Evolutionary conservation across 2,797 vertebrate genomes (phyloP).

Genomic region (Takifugu ocellatus): DNA sequence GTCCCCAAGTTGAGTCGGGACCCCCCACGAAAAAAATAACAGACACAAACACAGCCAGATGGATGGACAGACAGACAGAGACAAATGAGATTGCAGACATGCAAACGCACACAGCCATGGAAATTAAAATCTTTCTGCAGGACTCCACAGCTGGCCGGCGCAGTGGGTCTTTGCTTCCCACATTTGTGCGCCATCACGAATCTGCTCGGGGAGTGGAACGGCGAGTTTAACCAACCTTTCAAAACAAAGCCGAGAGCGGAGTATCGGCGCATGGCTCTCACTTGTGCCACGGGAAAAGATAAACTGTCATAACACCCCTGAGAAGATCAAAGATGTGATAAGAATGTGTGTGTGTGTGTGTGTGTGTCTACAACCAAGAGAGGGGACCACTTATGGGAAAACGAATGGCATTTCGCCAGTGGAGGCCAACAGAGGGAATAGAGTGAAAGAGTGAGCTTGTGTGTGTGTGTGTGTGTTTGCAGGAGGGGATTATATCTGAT

Average conservation of each 20-base stretch:
- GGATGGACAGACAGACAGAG: slow-evolving; percentile 12
- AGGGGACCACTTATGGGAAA: slow-evolving; percentile 59
- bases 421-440: slow-evolving; percentile 60
- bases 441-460: slow-evolving; percentile 19
- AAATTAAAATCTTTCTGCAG: slow-evolving; percentile 35
- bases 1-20: no score
- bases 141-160: slow-evolving; percentile 43
- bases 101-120: slow-evolving; percentile 23
- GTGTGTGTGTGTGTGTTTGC: slow-evolving; percentile 3
- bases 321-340: slow-evolving; percentile 63
- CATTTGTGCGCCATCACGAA: slow-evolving; percentile 45
- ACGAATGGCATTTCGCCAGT: slow-evolving; percentile 57
- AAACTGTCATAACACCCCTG: slow-evolving; percentile 60
- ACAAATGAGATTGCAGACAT: slow-evolving; percentile 39
- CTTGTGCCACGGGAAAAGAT: slow-evolving; percentile 47
- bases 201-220: slow-evolving; percentile 48
- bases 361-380: slow-evolving; percentile 24
- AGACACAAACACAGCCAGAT: slow-evolving; percentile 24
- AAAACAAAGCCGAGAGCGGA: slow-evolving; percentile 65
- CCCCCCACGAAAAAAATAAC: slow-evolving; percentile 1
- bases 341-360: slow-evolving; percentile 23
- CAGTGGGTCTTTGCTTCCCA: slow-evolving; percentile 43
- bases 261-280: slow-evolving; percentile 37
- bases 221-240: slow-evolving; percentile 51
- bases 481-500: slow-evolving; percentile 43